Conservation (phyloP, 37 sponge, comb jelly and placozoan species). For the Haliclona indistincta region DNA sequence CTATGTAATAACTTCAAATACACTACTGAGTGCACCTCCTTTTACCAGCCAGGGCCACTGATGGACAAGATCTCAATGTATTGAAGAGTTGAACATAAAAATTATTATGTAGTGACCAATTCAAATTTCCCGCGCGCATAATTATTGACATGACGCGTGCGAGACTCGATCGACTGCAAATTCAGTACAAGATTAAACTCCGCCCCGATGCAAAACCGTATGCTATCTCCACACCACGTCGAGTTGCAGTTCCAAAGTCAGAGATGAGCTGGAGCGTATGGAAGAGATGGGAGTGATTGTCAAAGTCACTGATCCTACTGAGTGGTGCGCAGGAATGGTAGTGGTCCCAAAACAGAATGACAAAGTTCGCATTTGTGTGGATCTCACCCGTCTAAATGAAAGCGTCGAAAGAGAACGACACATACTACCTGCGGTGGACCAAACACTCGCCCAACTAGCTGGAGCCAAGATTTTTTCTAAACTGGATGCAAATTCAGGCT, state of each 20-base stretch:
- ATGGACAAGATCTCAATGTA: no score
- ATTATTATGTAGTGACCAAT: no score
- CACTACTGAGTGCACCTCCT: no score
- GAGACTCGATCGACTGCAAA: background rate
- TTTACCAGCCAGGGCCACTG: no score
- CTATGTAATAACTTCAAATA: no score
- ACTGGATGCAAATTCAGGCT: slow-evolving; percentile 40
- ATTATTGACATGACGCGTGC: no score
- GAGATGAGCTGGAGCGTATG: slow-evolving; percentile 24
- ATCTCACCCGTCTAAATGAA: slow-evolving; percentile 15
- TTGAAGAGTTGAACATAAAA: no score
- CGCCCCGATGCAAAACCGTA: background rate
- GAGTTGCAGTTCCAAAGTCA: slow-evolving; percentile 35
- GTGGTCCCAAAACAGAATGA: slow-evolving; percentile 17
- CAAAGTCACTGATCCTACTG: slow-evolving; percentile 15
- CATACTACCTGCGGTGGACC: slow-evolving; percentile 19
- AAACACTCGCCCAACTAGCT: slow-evolving; percentile 23
- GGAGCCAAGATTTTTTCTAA: slow-evolving; percentile 18
- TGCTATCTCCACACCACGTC: background rate
- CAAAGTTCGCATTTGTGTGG: slow-evolving; percentile 9
- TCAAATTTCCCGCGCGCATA: no score
- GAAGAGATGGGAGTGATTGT: slow-evolving; percentile 27
- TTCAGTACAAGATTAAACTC: background rate
- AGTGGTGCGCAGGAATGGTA: slow-evolving; percentile 24
- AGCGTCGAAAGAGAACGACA: slow-evolving; percentile 23